A percentile compares a stretch with the other conserved stretches of the same genome.
These are phyloP conservation scores for Habropoda laboriosa DNA, from an alignment of 1,140 invertebrate species.

Conservation along the genomic window DNA sequence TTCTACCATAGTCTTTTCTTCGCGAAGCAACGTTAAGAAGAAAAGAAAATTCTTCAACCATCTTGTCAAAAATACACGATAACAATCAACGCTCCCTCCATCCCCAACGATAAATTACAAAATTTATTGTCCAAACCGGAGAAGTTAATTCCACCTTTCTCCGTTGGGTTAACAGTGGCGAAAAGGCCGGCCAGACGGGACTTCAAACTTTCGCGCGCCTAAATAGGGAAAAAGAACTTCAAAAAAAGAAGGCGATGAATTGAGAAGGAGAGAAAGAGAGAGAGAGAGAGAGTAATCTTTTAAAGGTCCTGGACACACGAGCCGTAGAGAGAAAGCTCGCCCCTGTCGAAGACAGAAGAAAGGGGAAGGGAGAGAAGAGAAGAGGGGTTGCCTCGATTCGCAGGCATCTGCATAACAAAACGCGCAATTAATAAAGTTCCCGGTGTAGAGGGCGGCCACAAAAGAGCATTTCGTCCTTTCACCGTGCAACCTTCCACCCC, in stretches of 20 bases:
- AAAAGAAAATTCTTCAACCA: too few species aligned
- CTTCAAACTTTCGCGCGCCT: neutral
- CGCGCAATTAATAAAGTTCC: slow-evolving; percentile 81
- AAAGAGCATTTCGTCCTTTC: slow-evolving; percentile 80
- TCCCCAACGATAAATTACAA: too few species aligned
- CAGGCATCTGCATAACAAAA: slow-evolving; percentile 81
- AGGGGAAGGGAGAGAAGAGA: slow-evolving; percentile 50
- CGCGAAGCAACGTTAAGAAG: too few species aligned
- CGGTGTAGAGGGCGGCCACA: slow-evolving; percentile 71
- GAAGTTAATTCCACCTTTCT: neutral
- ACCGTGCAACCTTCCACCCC: slow-evolving; percentile 65
- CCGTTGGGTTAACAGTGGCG: too few species aligned
- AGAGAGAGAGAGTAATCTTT: slow-evolving; percentile 71
- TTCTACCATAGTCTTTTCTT: too few species aligned
- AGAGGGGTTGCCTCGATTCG: slow-evolving; percentile 67
- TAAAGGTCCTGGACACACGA: slow-evolving; percentile 64
- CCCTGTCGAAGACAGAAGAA: slow-evolving; percentile 33
- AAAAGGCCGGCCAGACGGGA: neutral
- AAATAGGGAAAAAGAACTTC: slow-evolving; percentile 60
- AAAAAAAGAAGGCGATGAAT: slow-evolving; percentile 71
- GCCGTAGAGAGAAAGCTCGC: slow-evolving; percentile 14
- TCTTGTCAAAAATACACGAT: too few species aligned
- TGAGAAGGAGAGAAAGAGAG: slow-evolving; percentile 25
- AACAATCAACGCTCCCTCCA: too few species aligned
- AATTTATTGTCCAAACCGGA: neutral